Conservation (phyloP, 2,888 invertebrate species). For the Noctua fimbriata region DNA sequence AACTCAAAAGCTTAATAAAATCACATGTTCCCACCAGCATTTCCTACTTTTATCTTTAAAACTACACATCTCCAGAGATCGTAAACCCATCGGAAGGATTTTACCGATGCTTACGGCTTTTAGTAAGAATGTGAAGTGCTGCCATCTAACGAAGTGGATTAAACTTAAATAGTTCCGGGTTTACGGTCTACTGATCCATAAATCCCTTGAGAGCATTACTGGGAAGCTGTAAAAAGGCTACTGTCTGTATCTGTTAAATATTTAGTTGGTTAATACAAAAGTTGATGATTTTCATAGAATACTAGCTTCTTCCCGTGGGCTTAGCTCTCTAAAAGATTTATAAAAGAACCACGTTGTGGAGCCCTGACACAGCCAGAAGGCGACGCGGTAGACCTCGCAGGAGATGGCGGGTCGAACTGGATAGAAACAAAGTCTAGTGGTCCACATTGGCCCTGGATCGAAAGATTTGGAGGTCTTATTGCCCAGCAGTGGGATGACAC, state of each 20-base stretch:
- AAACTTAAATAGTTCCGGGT: slow-evolving; percentile 41
- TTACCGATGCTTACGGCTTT: slow-evolving; percentile 31
- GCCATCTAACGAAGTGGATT: slow-evolving; percentile 48
- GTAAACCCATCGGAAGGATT: slow-evolving; percentile 34
- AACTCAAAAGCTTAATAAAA: slow-evolving; percentile 19
- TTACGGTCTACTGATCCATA: slow-evolving; percentile 25
- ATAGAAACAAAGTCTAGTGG: no score
- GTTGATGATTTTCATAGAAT: neutral
- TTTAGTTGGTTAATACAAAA: neutral
- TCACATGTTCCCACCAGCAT: neutral
- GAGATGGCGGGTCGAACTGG: no score
- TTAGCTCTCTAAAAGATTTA: no score
- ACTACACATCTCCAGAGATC: slow-evolving; percentile 21
- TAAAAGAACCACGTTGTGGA: no score
- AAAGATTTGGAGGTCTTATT: no score
- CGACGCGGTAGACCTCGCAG: no score
- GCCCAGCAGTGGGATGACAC: no score
- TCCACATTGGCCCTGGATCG: no score
- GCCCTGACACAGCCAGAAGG: no score
- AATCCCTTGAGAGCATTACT: slow-evolving; percentile 23
- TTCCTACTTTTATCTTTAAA: slow-evolving; percentile 12
- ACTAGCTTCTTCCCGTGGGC: neutral
- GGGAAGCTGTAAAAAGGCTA: slow-evolving; percentile 20
- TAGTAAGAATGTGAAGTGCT: slow-evolving; percentile 26
- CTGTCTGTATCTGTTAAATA: neutral